These are phyloP conservation scores for Physocephala rufipes DNA, from an alignment of 2,888 invertebrate species.

Conservation along the genomic window DNA sequence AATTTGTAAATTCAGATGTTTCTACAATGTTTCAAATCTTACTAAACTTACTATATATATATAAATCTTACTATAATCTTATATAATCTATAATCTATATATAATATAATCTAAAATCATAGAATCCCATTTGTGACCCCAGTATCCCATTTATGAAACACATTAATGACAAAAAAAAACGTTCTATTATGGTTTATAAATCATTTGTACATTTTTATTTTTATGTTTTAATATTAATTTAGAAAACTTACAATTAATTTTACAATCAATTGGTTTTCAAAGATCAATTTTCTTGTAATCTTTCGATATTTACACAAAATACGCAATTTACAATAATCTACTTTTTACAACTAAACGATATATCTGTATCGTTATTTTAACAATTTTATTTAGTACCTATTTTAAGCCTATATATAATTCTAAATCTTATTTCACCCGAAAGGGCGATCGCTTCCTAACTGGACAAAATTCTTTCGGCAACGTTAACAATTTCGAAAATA, in stretches of 20 bases:
- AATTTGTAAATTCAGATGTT: too few species aligned
- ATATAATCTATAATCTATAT: too few species aligned
- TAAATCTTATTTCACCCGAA: constrained; percentile 28
- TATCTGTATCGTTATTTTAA: constrained; percentile 19
- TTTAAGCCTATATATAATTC: background rate
- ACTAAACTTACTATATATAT: too few species aligned
- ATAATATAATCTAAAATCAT: too few species aligned
- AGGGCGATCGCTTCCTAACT: background rate
- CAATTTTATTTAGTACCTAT: constrained; percentile 36
- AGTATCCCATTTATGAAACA: too few species aligned
- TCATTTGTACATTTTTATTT: constrained; percentile 42
- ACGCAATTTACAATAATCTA: constrained; percentile 33
- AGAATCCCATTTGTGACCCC: too few species aligned
- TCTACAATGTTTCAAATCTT: too few species aligned
- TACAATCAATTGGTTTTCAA: constrained; percentile 52
- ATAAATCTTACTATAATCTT: too few species aligned
- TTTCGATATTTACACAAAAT: constrained; percentile 40
- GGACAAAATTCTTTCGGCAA: constrained; percentile 13
- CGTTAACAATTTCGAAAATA: constrained; percentile 29
- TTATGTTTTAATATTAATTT: constrained; percentile 43
- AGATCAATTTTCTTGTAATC: constrained; percentile 45
- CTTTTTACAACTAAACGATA: constrained; percentile 33
- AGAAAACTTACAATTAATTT: constrained; percentile 53
- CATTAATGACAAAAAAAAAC: too few species aligned
- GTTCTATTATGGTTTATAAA: constrained; percentile 35